These are phyloP conservation scores for Cephus pulcher DNA, from an alignment of 2,888 invertebrate genomes.

Conservation along the genomic window DNA sequence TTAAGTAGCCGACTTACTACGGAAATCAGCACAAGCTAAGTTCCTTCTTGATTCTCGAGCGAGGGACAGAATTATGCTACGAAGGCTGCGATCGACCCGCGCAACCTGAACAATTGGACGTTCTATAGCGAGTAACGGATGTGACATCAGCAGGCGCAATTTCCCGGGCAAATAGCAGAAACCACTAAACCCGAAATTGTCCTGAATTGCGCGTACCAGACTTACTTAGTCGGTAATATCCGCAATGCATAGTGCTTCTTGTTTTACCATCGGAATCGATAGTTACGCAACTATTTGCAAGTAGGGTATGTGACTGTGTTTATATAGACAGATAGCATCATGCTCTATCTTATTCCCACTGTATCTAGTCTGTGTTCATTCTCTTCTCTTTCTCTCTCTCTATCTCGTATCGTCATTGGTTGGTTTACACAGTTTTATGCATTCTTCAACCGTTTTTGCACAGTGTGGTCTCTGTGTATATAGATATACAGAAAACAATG, in stretches of 20 bases:
- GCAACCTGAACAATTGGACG: constrained; percentile 49
- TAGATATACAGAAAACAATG: background rate
- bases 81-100: constrained; percentile 26
- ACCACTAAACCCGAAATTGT: constrained; percentile 63
- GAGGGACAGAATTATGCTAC: background rate
- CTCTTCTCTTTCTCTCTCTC: background rate
- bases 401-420: background rate
- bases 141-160: constrained; percentile 65
- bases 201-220: constrained; percentile 39
- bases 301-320: background rate
- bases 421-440: background rate
- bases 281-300: background rate
- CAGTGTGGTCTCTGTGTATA: background rate
- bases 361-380: background rate
- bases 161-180: constrained; percentile 64
- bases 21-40: background rate
- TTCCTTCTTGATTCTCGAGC: background rate
- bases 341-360: background rate
- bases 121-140: constrained; percentile 55
- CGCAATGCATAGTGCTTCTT: constrained; percentile 15
- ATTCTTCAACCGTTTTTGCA: background rate
- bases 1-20: background rate
- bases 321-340: background rate
- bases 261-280: background rate
- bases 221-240: constrained; percentile 54